Base-by-base conservation (phyloP, 2,888 invertebrate genomes). In the Nesidiocoris tenuis region DNA sequence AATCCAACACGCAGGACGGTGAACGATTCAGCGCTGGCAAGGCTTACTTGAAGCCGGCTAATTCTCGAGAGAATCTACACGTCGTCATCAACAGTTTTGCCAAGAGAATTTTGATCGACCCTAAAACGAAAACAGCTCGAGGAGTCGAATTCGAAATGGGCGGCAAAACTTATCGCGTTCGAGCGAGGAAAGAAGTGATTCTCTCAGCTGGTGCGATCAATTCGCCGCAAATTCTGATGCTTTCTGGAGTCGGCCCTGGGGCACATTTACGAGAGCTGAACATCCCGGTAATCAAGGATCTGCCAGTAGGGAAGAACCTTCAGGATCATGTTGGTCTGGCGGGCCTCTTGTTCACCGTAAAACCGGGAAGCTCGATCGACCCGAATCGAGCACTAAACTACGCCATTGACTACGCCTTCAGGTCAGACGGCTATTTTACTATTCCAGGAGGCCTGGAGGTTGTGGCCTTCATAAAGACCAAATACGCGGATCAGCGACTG, bases 21-120 rank as follows among this genome's bases (percentile, higher is more conserved):
- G 90, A 93, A 55, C 87, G 95, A 0, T 96, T 95, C 82, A 94
- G 94, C 2, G 93, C 94, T 0, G 90, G 92, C 0, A 94, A 95
- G 84, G 95, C 95, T 0, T 96, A 95, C 81, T 83, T 96, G 1
- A 85, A 94, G 74, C 92, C 95, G 0, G 90, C 91, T 0, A 87
- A 93, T 74, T 85, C 92, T 1, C 86, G 96, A 0, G 86, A 87
- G 16, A 96, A 95, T 82, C 85, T 96, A 0, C 93, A 96, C 82
- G 88, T 96, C 12, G 90, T 93, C 0, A 91, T 93, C 88, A 87
- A 92, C 80, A 87, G 94, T 0, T 91, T 93, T 78, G 80, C 82
- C 89, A 91, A 0, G 0, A 66, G 71, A 61, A 24, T 77, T 18
- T 23, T 63, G 2, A 85, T 87, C 25, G 84, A 87, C 79, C 84